A percentile compares a stretch with the other conserved stretches of the same genome.
phyloP scores from a whole-genome alignment of 2,113 vertebrate genomes.

The Passer domesticus region DNA sequence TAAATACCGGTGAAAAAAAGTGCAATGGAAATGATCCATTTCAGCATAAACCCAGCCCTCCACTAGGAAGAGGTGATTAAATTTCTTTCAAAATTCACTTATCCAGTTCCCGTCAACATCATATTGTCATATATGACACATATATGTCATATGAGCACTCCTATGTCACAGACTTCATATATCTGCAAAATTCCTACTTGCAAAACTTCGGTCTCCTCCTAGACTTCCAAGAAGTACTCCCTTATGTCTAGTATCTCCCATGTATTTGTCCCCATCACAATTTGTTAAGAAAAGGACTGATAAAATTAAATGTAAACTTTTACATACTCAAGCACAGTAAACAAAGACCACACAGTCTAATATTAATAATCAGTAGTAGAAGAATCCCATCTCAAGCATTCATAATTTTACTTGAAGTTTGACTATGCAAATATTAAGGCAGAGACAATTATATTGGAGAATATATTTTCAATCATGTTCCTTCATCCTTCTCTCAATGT shows the following conservation, averaged over 20 bases:
- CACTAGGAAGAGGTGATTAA: not conserved
- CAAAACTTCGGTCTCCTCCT: not conserved
- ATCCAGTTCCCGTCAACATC: not conserved
- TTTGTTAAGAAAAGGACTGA: not conserved
- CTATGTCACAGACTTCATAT: not conserved
- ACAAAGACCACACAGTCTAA: not conserved
- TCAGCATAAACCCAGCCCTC: not conserved
- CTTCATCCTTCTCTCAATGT: not conserved
- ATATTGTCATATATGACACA: no score
- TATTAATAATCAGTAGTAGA: not conserved
- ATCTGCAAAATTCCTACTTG: not conserved
- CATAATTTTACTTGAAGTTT: not conserved
- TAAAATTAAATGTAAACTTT: not conserved
- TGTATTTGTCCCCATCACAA: not conserved
- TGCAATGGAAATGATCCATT: not conserved
- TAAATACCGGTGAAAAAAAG: not conserved
- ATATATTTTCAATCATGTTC: not conserved
- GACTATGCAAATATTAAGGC: not conserved
- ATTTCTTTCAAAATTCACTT: not conserved
- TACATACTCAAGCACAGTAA: not conserved
- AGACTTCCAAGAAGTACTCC: not conserved
- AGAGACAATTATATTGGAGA: not conserved
- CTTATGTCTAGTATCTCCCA: not conserved
- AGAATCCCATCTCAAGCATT: not conserved
- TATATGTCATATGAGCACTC: not conserved